Base-by-base conservation (phyloP, 2,888 invertebrate species). In the Incurvaria masculella region DNA sequence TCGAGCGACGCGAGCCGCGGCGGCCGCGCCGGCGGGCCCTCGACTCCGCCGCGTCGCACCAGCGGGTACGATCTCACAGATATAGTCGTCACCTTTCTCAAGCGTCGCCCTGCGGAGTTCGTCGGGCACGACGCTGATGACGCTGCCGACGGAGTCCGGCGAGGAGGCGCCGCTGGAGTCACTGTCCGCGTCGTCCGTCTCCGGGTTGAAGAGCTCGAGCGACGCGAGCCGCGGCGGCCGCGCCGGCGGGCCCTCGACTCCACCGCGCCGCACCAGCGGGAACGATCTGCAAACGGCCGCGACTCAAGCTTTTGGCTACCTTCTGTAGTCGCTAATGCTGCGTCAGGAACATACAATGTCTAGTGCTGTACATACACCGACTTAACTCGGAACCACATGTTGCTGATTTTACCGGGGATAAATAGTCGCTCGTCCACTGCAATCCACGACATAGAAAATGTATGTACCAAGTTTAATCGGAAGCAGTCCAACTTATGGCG, bases 111-210 rank as follows among this genome's bases (percentile, higher is more conserved):
- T 75, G 20, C 70, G 71, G 20, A 81, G 68, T 56, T 85, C 85
- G 39, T 86, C 86, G 10, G 84, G 82, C 16, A 86, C 81, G 1
- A 90, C 89, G 60, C 88, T 90, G 55, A 92, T 91, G 1, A 93
- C 92, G 61, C 91, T 91, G 57, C 91, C 91, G 2, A 89, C 85
- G 2, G 92, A 92, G 63, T 92, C 92, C 2, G 93, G 92, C 0
- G 93, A 92, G 1, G 92, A 92, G 11, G 91, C 89, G 3, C 89
- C 89, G 60, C 91, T 91, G 0, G 91, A 92, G 64, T 94, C 94
- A 60, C 92, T 93, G 64, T 94, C 94, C 66, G 92, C 82, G 60
- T 94, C 94, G 62, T 94, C 94, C 5, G 89, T 91, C 61, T 92
- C 94, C 1, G 94, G 94, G 70, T 94, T 94, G 61, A 92, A 94